A percentile compares a stretch with the other conserved stretches of the same genome.
These are phyloP conservation scores for Synergus laeviventris DNA, from an alignment of 2,888 invertebrate species.

Conservation along the genomic window DNA sequence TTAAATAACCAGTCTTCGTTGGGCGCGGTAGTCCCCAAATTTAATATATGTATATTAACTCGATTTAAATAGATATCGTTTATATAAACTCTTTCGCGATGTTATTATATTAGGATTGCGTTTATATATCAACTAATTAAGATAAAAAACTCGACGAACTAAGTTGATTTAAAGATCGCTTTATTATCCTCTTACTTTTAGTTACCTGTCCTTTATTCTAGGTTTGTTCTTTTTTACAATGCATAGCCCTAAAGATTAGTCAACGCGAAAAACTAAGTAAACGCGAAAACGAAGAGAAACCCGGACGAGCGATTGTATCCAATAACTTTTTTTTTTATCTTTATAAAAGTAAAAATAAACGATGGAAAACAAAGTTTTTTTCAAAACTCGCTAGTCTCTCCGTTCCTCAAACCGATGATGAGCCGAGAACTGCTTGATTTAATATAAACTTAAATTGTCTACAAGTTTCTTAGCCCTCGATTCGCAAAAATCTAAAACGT, in stretches of 20 bases:
- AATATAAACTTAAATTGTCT: slow-evolving; percentile 23
- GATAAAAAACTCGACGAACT: slow-evolving; percentile 49
- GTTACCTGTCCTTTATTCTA: slow-evolving; percentile 43
- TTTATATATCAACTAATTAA: slow-evolving; percentile 62
- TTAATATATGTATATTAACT: slow-evolving; percentile 47
- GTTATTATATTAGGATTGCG: slow-evolving; percentile 38
- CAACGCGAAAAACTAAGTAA: slow-evolving; percentile 30
- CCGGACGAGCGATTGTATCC: neutral
- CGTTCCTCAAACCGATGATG: slow-evolving; percentile 13
- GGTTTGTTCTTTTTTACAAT: slow-evolving; percentile 45
- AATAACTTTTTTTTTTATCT: neutral
- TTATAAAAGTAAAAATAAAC: slow-evolving; percentile 9
- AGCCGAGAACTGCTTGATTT: slow-evolving; percentile 9
- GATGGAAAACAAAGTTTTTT: neutral
- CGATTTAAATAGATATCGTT: slow-evolving; percentile 45
- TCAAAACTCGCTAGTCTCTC: slow-evolving; percentile 17
- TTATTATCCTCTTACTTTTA: slow-evolving; percentile 45
- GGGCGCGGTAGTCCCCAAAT: slow-evolving; percentile 54
- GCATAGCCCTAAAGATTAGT: slow-evolving; percentile 38
- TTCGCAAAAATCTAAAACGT: slow-evolving; percentile 1
- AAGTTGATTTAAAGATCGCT: slow-evolving; percentile 25
- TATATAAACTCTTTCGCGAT: slow-evolving; percentile 42
- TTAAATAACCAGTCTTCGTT: slow-evolving; percentile 72
- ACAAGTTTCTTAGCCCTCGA: slow-evolving; percentile 18
- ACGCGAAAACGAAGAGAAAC: slow-evolving; percentile 25